These are phyloP conservation scores for Muricea muricata DNA, from an alignment of 92 coral and sea anemone genomes.

Conservation along the genomic window DNA sequence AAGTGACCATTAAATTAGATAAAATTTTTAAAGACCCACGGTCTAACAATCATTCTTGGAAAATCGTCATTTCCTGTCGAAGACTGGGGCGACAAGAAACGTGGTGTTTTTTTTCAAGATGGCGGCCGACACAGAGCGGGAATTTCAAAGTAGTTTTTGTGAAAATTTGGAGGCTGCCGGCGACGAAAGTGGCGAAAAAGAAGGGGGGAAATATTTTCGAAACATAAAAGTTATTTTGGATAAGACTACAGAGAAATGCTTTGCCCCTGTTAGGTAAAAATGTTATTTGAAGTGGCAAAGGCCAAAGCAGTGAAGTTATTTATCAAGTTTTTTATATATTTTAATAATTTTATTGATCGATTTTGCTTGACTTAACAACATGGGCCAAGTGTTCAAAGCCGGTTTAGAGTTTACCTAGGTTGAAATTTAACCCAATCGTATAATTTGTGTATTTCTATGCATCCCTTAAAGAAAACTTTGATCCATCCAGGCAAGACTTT, in stretches of 20 bases:
- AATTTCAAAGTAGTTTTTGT: conserved; percentile 4
- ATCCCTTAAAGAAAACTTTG: too few relatives aligned
- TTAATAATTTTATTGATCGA: too few relatives aligned
- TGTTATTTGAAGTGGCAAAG: neutral
- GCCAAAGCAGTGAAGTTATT: neutral
- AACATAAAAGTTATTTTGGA: conserved; percentile 69
- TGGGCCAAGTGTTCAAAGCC: too few relatives aligned
- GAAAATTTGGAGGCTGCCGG: neutral
- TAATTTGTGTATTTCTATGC: too few relatives aligned
- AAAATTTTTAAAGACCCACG: neutral
- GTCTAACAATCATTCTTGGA: neutral
- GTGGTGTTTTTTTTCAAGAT: conserved; percentile 49
- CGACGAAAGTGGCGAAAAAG: neutral
- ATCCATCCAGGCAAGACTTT: too few relatives aligned
- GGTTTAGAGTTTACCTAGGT: too few relatives aligned
- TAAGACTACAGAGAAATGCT: conserved; percentile 76
- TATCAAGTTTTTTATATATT: too few relatives aligned
- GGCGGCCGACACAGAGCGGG: conserved; percentile 64
- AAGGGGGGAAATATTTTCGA: conserved; percentile 56
- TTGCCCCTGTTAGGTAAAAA: conserved; percentile 74
- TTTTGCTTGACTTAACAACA: too few relatives aligned
- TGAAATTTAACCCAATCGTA: too few relatives aligned
- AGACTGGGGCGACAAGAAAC: conserved; percentile 41
- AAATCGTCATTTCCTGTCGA: neutral
- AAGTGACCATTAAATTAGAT: neutral